These are phyloP conservation scores for Bugulina stolonifera DNA, from an alignment of 2,888 invertebrate species.

Conservation along the genomic window DNA sequence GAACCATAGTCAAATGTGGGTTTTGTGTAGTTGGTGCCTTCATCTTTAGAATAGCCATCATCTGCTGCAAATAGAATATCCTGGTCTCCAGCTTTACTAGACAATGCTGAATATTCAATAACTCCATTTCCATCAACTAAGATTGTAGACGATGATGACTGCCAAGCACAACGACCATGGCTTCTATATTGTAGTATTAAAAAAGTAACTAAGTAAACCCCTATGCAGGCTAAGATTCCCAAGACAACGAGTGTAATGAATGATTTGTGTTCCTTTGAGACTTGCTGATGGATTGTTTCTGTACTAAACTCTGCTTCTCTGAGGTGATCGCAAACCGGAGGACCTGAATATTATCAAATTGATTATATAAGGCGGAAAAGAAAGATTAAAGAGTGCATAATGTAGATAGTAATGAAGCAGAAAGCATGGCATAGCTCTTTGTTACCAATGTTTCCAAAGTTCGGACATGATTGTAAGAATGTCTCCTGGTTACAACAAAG, in stretches of 20 bases:
- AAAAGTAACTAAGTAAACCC: not conserved
- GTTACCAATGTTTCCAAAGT: no score
- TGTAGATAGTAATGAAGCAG: no score
- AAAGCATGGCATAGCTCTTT: no score
- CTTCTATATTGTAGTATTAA: constrained; percentile 16
- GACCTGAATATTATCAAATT: not conserved
- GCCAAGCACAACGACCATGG: constrained; percentile 11
- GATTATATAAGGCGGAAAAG: no score
- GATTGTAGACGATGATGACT: constrained; percentile 1
- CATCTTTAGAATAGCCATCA: not conserved
- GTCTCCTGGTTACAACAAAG: no score
- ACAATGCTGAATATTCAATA: constrained; percentile 16
- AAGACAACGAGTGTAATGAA: not conserved
- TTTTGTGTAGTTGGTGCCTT: not conserved
- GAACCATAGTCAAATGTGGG: not conserved
- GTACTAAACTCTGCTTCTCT: not conserved
- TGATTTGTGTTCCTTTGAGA: not conserved
- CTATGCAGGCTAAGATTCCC: not conserved
- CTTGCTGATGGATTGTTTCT: not conserved
- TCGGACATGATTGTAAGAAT: no score
- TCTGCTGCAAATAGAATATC: not conserved
- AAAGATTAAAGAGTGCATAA: no score
- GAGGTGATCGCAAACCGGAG: not conserved
- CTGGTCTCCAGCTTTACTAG: not conserved
- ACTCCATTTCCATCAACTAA: constrained; percentile 8